Percentiles rank a stretch among this genome's conserved stretches.
These are phyloP conservation scores for Tachina lurida DNA, from an alignment of 2,888 invertebrate genomes.

Conservation along the genomic window DNA sequence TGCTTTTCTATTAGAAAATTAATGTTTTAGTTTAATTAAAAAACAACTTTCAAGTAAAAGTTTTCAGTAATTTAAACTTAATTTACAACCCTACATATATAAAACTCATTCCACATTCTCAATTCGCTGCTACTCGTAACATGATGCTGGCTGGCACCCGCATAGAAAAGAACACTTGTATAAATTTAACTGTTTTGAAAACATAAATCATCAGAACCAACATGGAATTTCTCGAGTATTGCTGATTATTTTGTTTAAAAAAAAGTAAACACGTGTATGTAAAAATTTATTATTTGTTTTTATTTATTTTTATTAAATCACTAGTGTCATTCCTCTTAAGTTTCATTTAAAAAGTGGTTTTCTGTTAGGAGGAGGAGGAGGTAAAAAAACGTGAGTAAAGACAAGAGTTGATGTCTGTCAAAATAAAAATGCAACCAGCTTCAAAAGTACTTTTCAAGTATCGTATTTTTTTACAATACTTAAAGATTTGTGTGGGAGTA, in stretches of 20 bases:
- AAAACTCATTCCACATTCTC: slow-evolving; percentile 5
- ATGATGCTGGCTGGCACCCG: slow-evolving; percentile 48
- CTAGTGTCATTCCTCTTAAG: slow-evolving; percentile 36
- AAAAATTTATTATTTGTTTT: slow-evolving; percentile 17
- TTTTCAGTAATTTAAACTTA: slow-evolving; percentile 4
- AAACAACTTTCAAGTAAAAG: no score
- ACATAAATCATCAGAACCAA: slow-evolving; percentile 48
- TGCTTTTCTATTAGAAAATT: not conserved
- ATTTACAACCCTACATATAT: not conserved
- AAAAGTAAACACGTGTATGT: not conserved
- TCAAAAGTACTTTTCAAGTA: not conserved
- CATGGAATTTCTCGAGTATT: not conserved
- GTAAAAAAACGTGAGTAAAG: not conserved
- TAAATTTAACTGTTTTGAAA: slow-evolving; percentile 57
- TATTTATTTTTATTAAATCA: slow-evolving; percentile 44
- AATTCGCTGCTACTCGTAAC: slow-evolving; percentile 12
- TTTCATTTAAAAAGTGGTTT: slow-evolving; percentile 13
- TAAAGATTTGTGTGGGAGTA: not conserved
- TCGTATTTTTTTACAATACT: no score
- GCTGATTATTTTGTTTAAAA: slow-evolving; percentile 6
- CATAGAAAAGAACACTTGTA: slow-evolving; percentile 15
- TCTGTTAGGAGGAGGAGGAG: no score
- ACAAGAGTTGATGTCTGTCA: not conserved
- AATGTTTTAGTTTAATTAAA: not conserved
- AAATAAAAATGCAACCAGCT: not conserved